These are phyloP conservation scores for Vipera ursinii DNA, from an alignment of 2,797 vertebrate species.

Conservation along the genomic window DNA sequence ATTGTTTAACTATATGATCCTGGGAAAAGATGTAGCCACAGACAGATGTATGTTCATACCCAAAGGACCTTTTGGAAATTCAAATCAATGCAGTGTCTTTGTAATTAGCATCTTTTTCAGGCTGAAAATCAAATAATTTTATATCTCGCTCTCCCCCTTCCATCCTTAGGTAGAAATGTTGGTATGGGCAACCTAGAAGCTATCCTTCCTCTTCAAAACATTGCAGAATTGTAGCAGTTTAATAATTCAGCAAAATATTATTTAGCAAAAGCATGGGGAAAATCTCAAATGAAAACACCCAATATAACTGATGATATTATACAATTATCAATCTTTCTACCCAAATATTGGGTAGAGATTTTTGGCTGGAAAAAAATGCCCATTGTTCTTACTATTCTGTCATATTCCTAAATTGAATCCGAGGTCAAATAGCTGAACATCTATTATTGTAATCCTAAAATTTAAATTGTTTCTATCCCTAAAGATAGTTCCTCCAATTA, in stretches of 20 bases:
- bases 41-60: neutral
- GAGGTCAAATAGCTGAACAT: neutral
- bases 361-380: neutral
- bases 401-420: neutral
- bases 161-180: neutral
- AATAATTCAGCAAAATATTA: neutral
- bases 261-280: neutral
- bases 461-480: neutral
- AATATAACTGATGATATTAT: neutral
- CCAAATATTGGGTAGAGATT: neutral
- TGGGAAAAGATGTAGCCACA: neutral
- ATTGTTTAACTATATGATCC: neutral
- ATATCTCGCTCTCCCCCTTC: neutral
- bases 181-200: neutral
- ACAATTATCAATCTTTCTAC: neutral
- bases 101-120: neutral
- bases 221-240: neutral
- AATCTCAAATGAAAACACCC: neutral
- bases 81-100: neutral
- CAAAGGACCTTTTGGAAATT: neutral
- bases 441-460: neutral
- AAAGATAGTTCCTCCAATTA: neutral
- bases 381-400: neutral
- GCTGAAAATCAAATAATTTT: neutral
- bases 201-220: neutral